These are phyloP conservation scores for Eunapius fragilis DNA, from an alignment of 37 sponge, comb jelly and placozoan genomes.

Conservation along the genomic window DNA sequence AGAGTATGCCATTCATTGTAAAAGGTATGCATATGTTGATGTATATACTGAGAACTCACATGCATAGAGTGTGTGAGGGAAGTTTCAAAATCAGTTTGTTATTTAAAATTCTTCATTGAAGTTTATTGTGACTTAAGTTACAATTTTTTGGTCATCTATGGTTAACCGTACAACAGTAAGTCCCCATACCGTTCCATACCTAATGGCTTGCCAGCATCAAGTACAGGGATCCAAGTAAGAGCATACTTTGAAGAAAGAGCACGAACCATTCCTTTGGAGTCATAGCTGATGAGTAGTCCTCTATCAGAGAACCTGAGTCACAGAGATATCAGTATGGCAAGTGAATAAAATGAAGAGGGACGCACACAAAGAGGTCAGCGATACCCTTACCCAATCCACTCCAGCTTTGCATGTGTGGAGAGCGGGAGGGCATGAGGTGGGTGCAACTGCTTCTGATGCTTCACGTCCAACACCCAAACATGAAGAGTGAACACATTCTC, in stretches of 20 bases:
- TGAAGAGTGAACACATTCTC: constrained; percentile 36
- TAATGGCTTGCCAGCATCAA: constrained; percentile 55
- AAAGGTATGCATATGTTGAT: too few species aligned
- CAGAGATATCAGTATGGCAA: background rate
- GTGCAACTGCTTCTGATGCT: constrained; percentile 36
- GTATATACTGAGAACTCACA: too few species aligned
- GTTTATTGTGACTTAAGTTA: constrained; percentile 16
- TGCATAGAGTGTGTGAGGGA: too few species aligned
- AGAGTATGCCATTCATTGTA: too few species aligned
- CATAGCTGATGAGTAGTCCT: constrained; percentile 55
- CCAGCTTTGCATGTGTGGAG: constrained; percentile 44
- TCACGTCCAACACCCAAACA: constrained; percentile 64
- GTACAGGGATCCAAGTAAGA: constrained; percentile 71
- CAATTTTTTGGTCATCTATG: too few species aligned
- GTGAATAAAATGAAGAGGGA: background rate
- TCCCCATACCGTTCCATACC: background rate
- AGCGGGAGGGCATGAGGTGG: constrained; percentile 67
- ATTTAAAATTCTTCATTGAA: too few species aligned
- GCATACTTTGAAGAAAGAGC: constrained; percentile 29
- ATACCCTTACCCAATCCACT: constrained; percentile 67
- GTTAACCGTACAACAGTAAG: too few species aligned
- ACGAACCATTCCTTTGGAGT: constrained; percentile 74
- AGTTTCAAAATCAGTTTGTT: too few species aligned
- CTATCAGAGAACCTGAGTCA: constrained; percentile 55
- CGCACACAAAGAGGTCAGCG: background rate